A percentile compares a stretch with the other conserved stretches of the same genome.
phyloP scores from a whole-genome alignment of 2,888 invertebrate species.

The Seira ritae region DNA sequence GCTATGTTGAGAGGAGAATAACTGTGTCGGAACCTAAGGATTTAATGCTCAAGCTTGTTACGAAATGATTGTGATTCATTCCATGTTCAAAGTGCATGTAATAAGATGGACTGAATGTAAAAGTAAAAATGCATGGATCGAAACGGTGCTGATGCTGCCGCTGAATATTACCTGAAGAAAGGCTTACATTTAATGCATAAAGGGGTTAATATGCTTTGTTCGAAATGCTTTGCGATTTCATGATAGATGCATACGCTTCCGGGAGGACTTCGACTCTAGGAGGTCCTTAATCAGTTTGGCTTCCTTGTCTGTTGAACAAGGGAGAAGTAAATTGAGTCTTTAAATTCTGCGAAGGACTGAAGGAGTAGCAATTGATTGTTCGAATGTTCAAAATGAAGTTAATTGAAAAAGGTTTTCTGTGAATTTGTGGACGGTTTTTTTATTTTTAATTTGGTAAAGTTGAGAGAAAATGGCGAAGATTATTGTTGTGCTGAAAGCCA shows the following conservation, averaged over 20 bases:
- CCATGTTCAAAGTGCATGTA: no score
- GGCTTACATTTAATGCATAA: background rate
- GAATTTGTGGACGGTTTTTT: background rate
- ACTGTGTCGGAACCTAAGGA: no score
- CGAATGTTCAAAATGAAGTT: no score
- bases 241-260: constrained; percentile 45
- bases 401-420: no score
- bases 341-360: no score
- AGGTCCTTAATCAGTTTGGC: constrained; percentile 10
- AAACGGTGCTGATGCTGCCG: no score
- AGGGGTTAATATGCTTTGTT: background rate
- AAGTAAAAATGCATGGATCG: no score
- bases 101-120: no score
- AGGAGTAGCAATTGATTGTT: no score
- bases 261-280: constrained; percentile 24
- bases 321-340: constrained; percentile 13
- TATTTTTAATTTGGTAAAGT: background rate
- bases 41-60: no score
- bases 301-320: constrained; percentile 9
- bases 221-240: background rate
- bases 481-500: constrained; percentile 87
- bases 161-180: constrained; percentile 4
- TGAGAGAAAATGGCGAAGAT: constrained; percentile 83
- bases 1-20: no score
- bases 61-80: no score